Evolutionary conservation across 2,113 vertebrate genomes (phyloP), one percentile per base, ranked within the genome.

Genomic region (Sander vitreus): DNA sequence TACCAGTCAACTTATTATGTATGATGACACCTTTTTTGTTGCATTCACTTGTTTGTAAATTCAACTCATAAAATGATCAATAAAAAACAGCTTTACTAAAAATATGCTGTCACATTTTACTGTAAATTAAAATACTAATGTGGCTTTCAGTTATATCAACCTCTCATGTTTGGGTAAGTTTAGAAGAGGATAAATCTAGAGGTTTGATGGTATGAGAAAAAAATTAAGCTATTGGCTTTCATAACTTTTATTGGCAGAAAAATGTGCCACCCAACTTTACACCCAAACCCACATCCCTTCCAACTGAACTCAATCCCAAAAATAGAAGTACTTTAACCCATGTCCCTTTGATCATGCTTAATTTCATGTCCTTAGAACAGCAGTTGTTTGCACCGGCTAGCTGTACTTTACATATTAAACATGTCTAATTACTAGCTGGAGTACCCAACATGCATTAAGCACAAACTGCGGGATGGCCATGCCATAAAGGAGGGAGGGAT

Each of bases 401-500:
- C 21, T 73, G 18, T 27, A 63, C 19, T 57, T 80, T 47, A 21
- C 33, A 72, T 30, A 23, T 36, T 3, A 68, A 39, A 63, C n/a
- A 55, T 63, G 15, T 19, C 14, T 23, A 27, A 57, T 19, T 53
- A 80, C 18, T 59, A 54, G 48, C 6, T 47, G 15, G 7, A 69
- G 19, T 25, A 85, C 50, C 65, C 67, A 65, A 66, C 88, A 93
- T 89, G 83, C 89, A 78, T 76, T 58, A 73, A 89, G 69, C 84
- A 90, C 80, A 91, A 62, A 78, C 71, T 78, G 66, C 48, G 50
- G 74, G 86, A 83, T 76, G 84, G 79, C 89, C 96, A 96, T 96
- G 97, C 96, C 90, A 95, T 91, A 95, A 89, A 94, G 69, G 71
- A 90, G 92, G 77, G 54, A 66, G 7, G 76, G 19, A 70, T 72